phyloP scores from a whole-genome alignment of 2,888 invertebrate species.

The Mimumesa dahlbomi region DNA sequence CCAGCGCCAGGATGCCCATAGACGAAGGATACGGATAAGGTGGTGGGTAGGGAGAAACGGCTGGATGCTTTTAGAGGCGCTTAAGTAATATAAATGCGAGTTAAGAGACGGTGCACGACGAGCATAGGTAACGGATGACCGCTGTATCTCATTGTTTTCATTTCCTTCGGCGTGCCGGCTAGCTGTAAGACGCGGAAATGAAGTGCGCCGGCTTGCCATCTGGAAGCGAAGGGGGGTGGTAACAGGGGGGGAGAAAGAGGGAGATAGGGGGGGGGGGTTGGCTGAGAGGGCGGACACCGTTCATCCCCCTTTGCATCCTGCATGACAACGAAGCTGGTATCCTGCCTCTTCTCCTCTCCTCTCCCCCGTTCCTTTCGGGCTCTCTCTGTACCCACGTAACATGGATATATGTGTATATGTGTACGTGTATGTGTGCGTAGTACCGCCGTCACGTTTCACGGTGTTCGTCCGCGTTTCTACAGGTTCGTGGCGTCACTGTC shows the following conservation, averaged over 20 bases:
- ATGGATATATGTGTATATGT: background rate
- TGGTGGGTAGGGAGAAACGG: slow-evolving; percentile 16
- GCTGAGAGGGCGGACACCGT: slow-evolving; percentile 59
- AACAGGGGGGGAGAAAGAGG: slow-evolving; percentile 28
- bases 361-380: slow-evolving; percentile 2
- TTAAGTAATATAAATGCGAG: slow-evolving; percentile 79
- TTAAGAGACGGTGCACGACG: slow-evolving; percentile 73
- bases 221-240: slow-evolving; percentile 56
- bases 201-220: slow-evolving; percentile 77
- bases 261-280: slow-evolving; percentile 26
- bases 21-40: background rate
- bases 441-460: background rate
- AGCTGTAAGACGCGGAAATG: slow-evolving; percentile 80
- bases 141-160: slow-evolving; percentile 81
- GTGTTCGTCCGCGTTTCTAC: background rate
- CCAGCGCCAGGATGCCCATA: too few relatives aligned
- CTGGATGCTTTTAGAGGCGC: slow-evolving; percentile 63
- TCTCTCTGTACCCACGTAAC: background rate
- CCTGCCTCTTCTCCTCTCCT: slow-evolving; percentile 24
- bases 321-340: slow-evolving; percentile 74
- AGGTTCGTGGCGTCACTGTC: background rate
- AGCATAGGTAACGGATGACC: slow-evolving; percentile 79
- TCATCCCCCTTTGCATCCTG: slow-evolving; percentile 76
- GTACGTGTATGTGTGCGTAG: background rate
- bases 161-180: slow-evolving; percentile 78